Evolutionary conservation across 2,888 invertebrate genomes (phyloP), one percentile per base, ranked within the genome.

Genomic region (Chymomyza amoena): DNA sequence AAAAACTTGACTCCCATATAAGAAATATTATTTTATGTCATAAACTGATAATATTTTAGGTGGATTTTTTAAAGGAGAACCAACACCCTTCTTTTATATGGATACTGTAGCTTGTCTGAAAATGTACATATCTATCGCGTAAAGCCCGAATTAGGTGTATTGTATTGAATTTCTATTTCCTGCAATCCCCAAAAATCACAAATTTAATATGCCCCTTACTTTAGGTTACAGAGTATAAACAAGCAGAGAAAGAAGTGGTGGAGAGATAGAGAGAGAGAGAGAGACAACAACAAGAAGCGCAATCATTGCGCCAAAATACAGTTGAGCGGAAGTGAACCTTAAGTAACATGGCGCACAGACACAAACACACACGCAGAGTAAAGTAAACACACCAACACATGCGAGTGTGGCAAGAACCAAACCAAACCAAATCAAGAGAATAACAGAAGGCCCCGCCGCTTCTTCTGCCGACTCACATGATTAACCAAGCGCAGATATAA

Each of bases 401-500:
- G 51, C 56, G 10, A 16, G 32, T 15, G 13, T n/a, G 18, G 59
- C 10, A 28, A 28, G 16, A 45, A 7, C 39, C 39, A 45, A 36
- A 7, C 39, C 39, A 45, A 36, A 2, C 4, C 32, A 32, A 39
- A 9, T 45, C 4, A 45, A 45, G 39, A 45, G 39, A 45, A 45
- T 45, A 45, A 13, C 39, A 45, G 39, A 45, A 45, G 39, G 39
- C 39, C 63, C 65, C 25, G 3, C 60, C 60, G 10, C 66, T 65
- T 39, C 32, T 52, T 56, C 25, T 36, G 56, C 39, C 68, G 77
- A 62, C 68, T 62, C 81, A 84, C 83, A 84, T 89, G 89, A 86
- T 81, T 85, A 85, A 76, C 85, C 89, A 88, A 88, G 89, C 89
- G 82, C 79, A 77, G 80, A 87, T 84, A 84, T 85, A 87, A 87